Base-by-base conservation (phyloP, 2,113 vertebrate genomes). In the Galemys pyrenaicus region DNA sequence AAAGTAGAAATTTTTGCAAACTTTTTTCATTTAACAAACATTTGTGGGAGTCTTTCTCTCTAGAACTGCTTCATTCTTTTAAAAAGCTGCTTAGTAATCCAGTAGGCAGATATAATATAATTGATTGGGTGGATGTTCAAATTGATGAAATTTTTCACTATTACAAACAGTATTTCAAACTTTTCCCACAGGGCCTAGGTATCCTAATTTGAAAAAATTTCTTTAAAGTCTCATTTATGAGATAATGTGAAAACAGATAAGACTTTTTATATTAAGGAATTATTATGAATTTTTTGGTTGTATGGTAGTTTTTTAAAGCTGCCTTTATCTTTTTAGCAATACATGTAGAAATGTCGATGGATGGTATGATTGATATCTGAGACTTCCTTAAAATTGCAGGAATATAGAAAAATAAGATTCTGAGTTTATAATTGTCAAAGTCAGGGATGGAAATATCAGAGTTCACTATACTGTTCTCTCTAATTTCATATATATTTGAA, bases 401-500 rank as follows among this genome's bases (percentile, higher is more conserved):
- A 41, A 30, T 26, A 39, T 9, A 32, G 30, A 94, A 88, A 91
- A 70, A 65, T 41, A 39, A n/a, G 7, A 73, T 81, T 87, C 56
- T 58, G 41, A 64, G 56, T 64, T 84, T 78, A 30, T 77, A 56
- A 65, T 28, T 28, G 11, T 49, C 82, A 11, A 56, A 54, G 3
- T 20, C 67, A 22, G 37, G 22, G 30, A 46, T 35, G 39, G 24
- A 19, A 82, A 73, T 54, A 64, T 92, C 46, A 32, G 41, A 46
- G n/a, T 3, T 84, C 17, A 71, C 39, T 81, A 46, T 19, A 81
- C 20, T 81, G 10, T 60, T 85, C 39, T 86, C 54, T 62, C 28
- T 89, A 60, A 77, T 77, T 41, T 70, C 92, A 30, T 64, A n/a
- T 60, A 19, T 64, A 39, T 74, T 94, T 96, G 30, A 74, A 88